Evolutionary conservation across 2,888 invertebrate species (phyloP).

Genomic region (Aspidapion aeneum): DNA sequence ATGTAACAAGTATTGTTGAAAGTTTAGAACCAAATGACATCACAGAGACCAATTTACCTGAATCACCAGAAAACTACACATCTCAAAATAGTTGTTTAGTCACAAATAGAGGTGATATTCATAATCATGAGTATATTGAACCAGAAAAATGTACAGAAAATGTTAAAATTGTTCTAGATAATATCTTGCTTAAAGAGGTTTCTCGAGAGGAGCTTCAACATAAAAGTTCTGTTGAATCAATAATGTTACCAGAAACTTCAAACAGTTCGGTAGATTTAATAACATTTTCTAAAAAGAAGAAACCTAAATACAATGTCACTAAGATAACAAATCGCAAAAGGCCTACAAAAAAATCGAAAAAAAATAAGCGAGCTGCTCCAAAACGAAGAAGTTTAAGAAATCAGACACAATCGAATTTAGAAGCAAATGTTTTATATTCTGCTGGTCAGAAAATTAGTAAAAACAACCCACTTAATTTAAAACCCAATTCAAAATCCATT

Average conservation of each 20-base stretch:
- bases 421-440: not conserved
- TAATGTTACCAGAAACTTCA: not conserved
- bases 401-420: not conserved
- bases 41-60: not conserved
- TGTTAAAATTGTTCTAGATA: not conserved
- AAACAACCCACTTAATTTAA: not conserved
- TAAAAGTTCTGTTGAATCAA: not conserved
- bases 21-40: not conserved
- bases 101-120: not conserved
- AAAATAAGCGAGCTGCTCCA: too few species aligned
- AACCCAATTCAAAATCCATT: not conserved
- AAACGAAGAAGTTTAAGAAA: not conserved
- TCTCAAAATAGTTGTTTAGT: not conserved
- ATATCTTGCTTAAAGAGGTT: not conserved
- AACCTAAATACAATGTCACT: too few species aligned
- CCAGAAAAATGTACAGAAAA: not conserved
- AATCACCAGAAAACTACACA: not conserved
- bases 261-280: too few species aligned
- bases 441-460: not conserved
- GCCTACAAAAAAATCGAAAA: not conserved
- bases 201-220: not conserved
- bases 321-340: not conserved
- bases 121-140: too few species aligned
- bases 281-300: too few species aligned
- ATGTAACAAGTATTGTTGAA: not conserved